Conservation (phyloP, 2,113 vertebrate species). For the Dryoscopus gambensis region DNA sequence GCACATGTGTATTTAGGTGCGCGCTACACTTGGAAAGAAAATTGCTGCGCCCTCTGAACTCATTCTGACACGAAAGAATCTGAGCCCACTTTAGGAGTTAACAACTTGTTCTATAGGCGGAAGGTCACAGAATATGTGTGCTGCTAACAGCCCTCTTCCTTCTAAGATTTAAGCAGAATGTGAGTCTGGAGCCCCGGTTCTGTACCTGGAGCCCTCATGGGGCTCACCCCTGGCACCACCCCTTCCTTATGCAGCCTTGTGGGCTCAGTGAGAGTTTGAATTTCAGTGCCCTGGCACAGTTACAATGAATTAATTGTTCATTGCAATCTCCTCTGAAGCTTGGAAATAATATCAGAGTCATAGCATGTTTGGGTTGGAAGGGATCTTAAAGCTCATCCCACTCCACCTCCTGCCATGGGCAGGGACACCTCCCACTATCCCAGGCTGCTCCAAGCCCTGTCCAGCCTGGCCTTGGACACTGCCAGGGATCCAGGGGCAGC, state of each 20-base stretch:
- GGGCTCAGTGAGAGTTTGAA: accelerated
- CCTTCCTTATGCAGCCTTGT: accelerated
- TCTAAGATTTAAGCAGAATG: not conserved
- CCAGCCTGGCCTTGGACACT: not conserved
- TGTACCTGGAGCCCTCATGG: accelerated
- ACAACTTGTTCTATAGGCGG: not conserved
- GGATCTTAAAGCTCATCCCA: accelerated
- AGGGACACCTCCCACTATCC: accelerated
- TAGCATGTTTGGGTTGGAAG: not conserved
- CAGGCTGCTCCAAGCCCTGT: accelerated
- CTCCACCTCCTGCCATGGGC: accelerated
- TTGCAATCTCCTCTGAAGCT: not conserved
- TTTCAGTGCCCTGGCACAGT: accelerated
- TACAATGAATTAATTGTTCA: not conserved
- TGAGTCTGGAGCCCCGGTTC: accelerated
- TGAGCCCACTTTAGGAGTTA: not conserved
- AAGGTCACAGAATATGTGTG: not conserved
- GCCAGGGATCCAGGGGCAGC: not conserved
- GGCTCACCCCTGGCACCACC: accelerated
- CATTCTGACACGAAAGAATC: not conserved
- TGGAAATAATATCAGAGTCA: not conserved
- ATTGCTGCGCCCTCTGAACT: not conserved
- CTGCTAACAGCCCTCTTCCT: not conserved
- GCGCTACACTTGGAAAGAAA: not conserved
- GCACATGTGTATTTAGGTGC: not conserved